A percentile compares a stretch with the other conserved stretches of the same genome.
Conservation (phyloP, 2,888 invertebrate genomes). For the Tetanocera ferruginea region DNA sequence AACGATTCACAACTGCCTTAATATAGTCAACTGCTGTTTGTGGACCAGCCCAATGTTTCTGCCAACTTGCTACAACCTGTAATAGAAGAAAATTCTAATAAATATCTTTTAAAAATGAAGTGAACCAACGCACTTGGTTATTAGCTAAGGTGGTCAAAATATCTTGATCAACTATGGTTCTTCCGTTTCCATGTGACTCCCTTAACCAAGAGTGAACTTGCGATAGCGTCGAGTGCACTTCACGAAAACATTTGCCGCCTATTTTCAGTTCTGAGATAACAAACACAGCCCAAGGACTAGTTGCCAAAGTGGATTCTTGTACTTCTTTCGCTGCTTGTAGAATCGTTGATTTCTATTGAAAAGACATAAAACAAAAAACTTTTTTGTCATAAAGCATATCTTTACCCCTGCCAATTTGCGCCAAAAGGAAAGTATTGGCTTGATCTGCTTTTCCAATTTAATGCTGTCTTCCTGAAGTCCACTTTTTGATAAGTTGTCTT, state of each 20-base stretch:
- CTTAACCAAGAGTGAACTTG: constrained; percentile 59
- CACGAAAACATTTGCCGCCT: constrained; percentile 60
- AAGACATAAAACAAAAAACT: not conserved
- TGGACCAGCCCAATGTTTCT: constrained; percentile 66
- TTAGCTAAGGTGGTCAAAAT: constrained; percentile 58
- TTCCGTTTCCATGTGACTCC: constrained; percentile 50
- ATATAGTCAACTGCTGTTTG: constrained; percentile 64
- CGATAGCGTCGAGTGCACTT: constrained; percentile 64
- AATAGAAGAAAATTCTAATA: not conserved
- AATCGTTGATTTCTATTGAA: constrained; percentile 57
- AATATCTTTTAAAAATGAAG: not conserved
- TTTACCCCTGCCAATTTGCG: constrained; percentile 77
- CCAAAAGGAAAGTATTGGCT: constrained; percentile 86
- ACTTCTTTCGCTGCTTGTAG: constrained; percentile 55
- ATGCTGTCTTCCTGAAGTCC: constrained; percentile 16
- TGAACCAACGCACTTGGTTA: constrained; percentile 56
- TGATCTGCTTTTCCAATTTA: constrained; percentile 73
- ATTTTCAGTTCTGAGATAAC: constrained; percentile 62
- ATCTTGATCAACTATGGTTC: constrained; percentile 51
- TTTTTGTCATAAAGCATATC: not conserved
- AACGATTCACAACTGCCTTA: constrained; percentile 62
- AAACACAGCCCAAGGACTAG: constrained; percentile 64
- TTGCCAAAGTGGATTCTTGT: constrained; percentile 38
- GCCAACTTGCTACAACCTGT: constrained; percentile 65
- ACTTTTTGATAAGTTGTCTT: not conserved